Evolutionary conservation across 2,797 vertebrate genomes (phyloP).

Genomic region (Propithecus perrieri): DNA sequence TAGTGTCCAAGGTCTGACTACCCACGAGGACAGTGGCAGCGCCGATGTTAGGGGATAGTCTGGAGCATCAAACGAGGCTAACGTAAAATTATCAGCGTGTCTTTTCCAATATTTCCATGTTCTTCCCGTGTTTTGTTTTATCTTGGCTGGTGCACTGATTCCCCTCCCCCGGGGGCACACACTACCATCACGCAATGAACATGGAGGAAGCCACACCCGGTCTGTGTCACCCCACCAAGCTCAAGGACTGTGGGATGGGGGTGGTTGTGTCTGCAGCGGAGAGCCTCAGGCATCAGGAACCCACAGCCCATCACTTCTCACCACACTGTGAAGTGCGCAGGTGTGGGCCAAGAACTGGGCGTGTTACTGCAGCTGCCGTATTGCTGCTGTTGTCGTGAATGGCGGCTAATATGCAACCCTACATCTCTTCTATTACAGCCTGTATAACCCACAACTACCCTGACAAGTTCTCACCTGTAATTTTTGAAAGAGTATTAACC

Average conservation of each 20-base stretch:
- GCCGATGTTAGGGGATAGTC: neutral
- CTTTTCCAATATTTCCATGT: neutral
- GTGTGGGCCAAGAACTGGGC: neutral
- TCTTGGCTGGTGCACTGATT: neutral
- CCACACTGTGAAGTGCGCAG: neutral
- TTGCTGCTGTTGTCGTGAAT: neutral
- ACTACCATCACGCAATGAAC: neutral
- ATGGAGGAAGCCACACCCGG: neutral
- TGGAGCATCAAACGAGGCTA: neutral
- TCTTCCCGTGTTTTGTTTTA: neutral
- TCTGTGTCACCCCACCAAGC: neutral
- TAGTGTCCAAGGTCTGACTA: no score
- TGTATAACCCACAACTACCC: neutral
- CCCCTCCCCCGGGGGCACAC: rapidly evolving
- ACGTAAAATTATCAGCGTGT: neutral
- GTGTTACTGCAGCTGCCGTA: neutral
- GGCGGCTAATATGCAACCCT: neutral
- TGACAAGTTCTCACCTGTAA: neutral
- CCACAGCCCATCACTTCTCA: neutral
- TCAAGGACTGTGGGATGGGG: neutral
- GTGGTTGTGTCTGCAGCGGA: neutral
- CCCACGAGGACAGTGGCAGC: rapidly evolving
- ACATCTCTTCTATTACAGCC: neutral
- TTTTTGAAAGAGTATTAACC: neutral
- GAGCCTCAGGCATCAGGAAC: neutral